phyloP scores from a whole-genome alignment of 2,888 invertebrate genomes.

The Automeris io region DNA sequence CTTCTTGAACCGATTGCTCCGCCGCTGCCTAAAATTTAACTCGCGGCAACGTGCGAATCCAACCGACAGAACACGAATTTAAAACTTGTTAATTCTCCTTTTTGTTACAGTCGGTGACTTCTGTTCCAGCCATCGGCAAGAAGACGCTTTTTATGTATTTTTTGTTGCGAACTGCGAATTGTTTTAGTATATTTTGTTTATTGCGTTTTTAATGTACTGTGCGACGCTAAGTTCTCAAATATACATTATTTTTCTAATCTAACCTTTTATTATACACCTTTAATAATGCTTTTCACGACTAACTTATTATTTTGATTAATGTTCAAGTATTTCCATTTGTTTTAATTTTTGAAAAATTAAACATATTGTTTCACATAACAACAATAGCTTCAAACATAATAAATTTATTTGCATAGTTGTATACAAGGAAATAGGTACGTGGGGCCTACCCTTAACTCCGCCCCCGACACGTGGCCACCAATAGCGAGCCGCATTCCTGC shows the following conservation, averaged over 20 bases:
- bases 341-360: not conserved
- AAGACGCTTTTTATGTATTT: not conserved
- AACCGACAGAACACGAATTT: conserved; percentile 40
- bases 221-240: not conserved
- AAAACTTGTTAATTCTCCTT: conserved; percentile 34
- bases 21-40: conserved; percentile 45
- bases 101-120: conserved; percentile 35
- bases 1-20: conserved; percentile 17
- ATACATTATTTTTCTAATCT: not conserved
- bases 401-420: not conserved
- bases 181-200: conserved; percentile 9
- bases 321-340: not conserved
- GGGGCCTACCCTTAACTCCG: conserved; percentile 27
- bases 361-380: too few relatives aligned
- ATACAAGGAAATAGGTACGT: not conserved
- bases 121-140: not conserved
- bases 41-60: conserved; percentile 41
- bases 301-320: not conserved
- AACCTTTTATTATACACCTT: not conserved
- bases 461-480: conserved; percentile 36
- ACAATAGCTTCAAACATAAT: not conserved
- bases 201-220: not conserved
- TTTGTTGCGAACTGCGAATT: conserved; percentile 11
- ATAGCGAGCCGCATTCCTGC: conserved; percentile 30
- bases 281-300: not conserved